Evolutionary conservation across 2,888 invertebrate species (phyloP).

Genomic region (Machimus atricapillus): DNA sequence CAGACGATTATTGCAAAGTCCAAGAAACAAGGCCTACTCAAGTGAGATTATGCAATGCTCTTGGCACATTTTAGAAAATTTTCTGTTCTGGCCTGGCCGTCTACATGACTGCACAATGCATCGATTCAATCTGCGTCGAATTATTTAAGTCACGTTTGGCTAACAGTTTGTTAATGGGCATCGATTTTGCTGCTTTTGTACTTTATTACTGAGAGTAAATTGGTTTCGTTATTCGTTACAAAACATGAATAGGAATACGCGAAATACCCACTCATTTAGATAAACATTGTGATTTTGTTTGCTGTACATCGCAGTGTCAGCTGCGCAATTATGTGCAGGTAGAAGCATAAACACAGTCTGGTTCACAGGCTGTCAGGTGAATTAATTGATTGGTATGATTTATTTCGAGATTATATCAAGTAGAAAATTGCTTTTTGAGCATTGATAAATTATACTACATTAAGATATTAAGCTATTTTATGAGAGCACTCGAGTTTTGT

Average conservation of each 20-base stretch:
- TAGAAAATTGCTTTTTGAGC: not conserved
- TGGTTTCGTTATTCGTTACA: not conserved
- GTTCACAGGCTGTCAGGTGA: not conserved
- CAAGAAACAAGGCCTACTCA: constrained; percentile 9
- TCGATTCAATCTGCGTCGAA: not conserved
- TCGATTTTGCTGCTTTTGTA: not conserved
- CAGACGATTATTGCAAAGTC: not conserved
- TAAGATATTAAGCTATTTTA: not conserved
- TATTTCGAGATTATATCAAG: not conserved
- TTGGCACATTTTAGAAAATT: constrained; percentile 4
- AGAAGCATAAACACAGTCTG: not conserved
- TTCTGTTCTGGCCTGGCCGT: not conserved
- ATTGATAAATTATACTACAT: not conserved
- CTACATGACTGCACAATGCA: not conserved
- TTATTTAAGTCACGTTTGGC: not conserved
- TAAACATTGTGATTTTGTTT: not conserved
- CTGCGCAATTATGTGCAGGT: not conserved
- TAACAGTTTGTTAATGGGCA: not conserved
- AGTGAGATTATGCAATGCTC: not conserved
- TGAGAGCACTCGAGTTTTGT: not conserved
- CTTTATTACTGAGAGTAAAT: not conserved
- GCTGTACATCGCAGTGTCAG: not conserved
- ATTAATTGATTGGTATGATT: not conserved
- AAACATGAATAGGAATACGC: not conserved
- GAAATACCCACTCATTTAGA: not conserved